Percentiles rank a stretch among this genome's conserved stretches.
Evolutionary conservation across 2,888 invertebrate species (phyloP).

Genomic region (Frankliniella intonsa): DNA sequence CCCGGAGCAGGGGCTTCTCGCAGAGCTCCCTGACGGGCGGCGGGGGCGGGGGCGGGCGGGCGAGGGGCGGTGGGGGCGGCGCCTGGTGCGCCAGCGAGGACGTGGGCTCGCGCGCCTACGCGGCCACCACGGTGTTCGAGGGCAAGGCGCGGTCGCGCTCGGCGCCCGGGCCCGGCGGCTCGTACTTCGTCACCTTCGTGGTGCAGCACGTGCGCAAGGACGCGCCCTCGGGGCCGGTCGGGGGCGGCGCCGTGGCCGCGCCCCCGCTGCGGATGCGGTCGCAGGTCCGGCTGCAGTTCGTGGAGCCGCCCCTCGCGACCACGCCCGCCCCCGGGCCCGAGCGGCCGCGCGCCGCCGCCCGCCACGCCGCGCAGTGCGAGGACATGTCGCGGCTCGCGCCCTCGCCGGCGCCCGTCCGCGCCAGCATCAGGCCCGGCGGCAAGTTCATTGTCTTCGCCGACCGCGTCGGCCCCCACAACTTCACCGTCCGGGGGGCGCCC

Average conservation of each 20-base stretch:
- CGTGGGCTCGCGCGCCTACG: slow-evolving; percentile 59
- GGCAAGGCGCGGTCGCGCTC: slow-evolving; percentile 61
- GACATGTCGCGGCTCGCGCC: slow-evolving; percentile 38
- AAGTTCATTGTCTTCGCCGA: slow-evolving; percentile 58
- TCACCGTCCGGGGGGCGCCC: slow-evolving; percentile 54
- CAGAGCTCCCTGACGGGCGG: not conserved
- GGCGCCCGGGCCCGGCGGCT: slow-evolving; percentile 51
- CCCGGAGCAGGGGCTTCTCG: slow-evolving; percentile 29
- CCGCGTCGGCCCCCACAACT: slow-evolving; percentile 55
- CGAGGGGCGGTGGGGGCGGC: slow-evolving; percentile 34
- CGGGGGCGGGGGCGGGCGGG: slow-evolving; percentile 33
- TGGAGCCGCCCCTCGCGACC: slow-evolving; percentile 44
- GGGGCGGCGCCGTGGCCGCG: slow-evolving; percentile 35
- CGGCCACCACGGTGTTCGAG: slow-evolving; percentile 62
- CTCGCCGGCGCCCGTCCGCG: slow-evolving; percentile 45
- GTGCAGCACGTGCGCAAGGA: slow-evolving; percentile 60
- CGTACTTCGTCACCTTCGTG: slow-evolving; percentile 63
- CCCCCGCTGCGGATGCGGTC: slow-evolving; percentile 35
- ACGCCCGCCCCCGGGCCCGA: slow-evolving; percentile 42
- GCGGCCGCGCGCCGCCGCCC: slow-evolving; percentile 41
- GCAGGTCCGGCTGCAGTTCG: slow-evolving; percentile 52
- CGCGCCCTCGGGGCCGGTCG: slow-evolving; percentile 28
- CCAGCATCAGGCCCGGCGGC: slow-evolving; percentile 54
- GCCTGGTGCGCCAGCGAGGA: slow-evolving; percentile 46
- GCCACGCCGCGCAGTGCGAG: slow-evolving; percentile 47